A percentile compares a stretch with the other conserved stretches of the same genome.
Evolutionary conservation across 1,140 invertebrate species (phyloP).

Genomic region (Aphelenchoides besseyi): DNA sequence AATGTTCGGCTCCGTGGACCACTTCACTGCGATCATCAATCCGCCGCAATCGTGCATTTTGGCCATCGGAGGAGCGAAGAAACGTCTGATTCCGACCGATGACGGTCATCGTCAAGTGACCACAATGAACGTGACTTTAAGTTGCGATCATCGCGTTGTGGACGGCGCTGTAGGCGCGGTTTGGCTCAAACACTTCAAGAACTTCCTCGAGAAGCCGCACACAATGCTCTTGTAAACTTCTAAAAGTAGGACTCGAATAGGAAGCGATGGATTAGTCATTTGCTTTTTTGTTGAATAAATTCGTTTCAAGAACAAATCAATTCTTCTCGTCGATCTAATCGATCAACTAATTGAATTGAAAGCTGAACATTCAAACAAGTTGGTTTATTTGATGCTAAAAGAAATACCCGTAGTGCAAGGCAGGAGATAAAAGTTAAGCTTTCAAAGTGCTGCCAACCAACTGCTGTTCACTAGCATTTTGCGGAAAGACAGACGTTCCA

Average conservation of each 20-base stretch:
- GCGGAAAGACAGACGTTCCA: no score
- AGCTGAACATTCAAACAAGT: no score
- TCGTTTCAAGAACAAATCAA: no score
- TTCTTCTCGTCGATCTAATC: no score
- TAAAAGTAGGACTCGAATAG: no score
- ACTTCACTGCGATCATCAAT: slow-evolving; percentile 72
- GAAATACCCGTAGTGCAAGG: no score
- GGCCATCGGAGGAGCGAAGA: slow-evolving; percentile 69
- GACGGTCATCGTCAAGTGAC: slow-evolving; percentile 64
- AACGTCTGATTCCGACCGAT: slow-evolving; percentile 66
- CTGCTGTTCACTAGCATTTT: not conserved
- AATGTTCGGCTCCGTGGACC: slow-evolving; percentile 82
- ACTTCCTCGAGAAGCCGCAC: slow-evolving; percentile 69
- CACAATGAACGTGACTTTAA: slow-evolving; percentile 71
- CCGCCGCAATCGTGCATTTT: slow-evolving; percentile 73
- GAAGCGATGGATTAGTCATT: no score
- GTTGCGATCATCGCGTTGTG: slow-evolving; percentile 73
- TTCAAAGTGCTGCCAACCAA: no score
- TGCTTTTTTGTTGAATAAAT: no score
- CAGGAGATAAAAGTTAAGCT: no score
- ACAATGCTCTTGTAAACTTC: slow-evolving; percentile 71
- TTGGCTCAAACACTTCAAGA: slow-evolving; percentile 71
- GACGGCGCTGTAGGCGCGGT: slow-evolving; percentile 73
- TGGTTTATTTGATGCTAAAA: no score
- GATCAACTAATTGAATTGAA: no score